Evolutionary conservation across 2,113 vertebrate species (phyloP), one percentile per base, ranked within the genome.

Genomic region (Camelus dromedarius): DNA sequence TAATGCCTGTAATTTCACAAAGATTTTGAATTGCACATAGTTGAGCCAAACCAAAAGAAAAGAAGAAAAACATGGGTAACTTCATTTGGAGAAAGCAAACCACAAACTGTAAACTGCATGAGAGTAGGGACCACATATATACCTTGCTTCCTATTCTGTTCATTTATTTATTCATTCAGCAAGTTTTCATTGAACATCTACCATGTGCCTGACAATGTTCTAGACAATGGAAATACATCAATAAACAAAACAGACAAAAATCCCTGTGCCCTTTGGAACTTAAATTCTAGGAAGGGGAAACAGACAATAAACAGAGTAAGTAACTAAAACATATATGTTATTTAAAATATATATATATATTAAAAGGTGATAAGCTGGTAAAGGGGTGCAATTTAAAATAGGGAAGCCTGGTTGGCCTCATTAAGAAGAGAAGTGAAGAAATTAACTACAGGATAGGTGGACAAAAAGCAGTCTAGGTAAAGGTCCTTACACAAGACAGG

Each of bases 1-100:
- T 96, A 96, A 97, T 84, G 76, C 75, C 38, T 67, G 62, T 35
- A 56, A 91, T 79, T 87, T 93, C 48, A 89, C 28, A 77, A 58
- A 88, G 22, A 95, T 77, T 88, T 28, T 83, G 28, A 95, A 83
- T 91, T 93, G 64, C 14, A 91, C 26, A 64, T 35, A 88, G n/a
- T 90, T 91, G 73, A 96, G 72, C 26, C 15, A 50, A 91, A 80
- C 7, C 67, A 96, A 88, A 88, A 56, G 64, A 88, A 56, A 72
- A 35, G 67, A 87, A 38, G 26, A 48, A 66, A 92, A 82, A 32
- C n/a, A 81, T 50, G 22, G 82, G n/a, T 86, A 93, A 82, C 35
- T 70, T 77, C 62, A 91, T 88, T 83, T 72, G 48, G 60, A 75
- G 75, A 93, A 84, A 86, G 50, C 42, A 75, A 90, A 81, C 42